Conservation (phyloP, 2,113 vertebrate genomes). For the Oenanthe oenanthe region DNA sequence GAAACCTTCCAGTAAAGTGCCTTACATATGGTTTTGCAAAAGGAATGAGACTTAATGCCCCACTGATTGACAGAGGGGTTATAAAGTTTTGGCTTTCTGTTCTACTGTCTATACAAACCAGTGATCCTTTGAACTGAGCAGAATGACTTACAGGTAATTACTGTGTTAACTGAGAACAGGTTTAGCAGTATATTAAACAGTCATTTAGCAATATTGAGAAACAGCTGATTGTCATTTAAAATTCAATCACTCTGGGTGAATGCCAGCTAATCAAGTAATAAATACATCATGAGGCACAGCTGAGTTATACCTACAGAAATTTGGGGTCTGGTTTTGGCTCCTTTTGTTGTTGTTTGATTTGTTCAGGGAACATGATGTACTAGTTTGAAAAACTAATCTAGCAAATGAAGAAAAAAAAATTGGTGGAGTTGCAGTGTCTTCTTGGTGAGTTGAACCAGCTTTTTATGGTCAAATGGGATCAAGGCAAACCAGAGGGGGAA, state of each 20-base stretch:
- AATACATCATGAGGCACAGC: neutral
- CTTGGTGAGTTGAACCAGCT: neutral
- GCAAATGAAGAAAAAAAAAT: neutral
- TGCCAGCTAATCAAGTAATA: neutral
- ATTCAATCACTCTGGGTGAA: neutral
- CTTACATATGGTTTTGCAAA: neutral
- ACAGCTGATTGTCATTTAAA: slow-evolving; percentile 10
- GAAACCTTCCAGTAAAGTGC: neutral
- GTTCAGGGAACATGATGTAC: neutral
- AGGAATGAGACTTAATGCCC: neutral
- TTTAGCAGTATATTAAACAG: neutral
- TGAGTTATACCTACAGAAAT: neutral
- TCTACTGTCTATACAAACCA: neutral
- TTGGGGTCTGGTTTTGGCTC: neutral
- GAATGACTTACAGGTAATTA: neutral
- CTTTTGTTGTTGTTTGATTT: neutral
- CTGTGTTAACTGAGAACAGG: neutral
- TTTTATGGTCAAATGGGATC: neutral
- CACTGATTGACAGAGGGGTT: neutral
- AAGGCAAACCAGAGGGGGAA: neutral
- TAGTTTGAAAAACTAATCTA: neutral
- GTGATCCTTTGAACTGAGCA: neutral
- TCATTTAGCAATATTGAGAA: neutral
- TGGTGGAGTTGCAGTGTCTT: neutral
- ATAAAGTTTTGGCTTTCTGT: neutral